These are phyloP conservation scores for Thalassoma bifasciatum DNA, from an alignment of 2,113 vertebrate species.

Conservation along the genomic window DNA sequence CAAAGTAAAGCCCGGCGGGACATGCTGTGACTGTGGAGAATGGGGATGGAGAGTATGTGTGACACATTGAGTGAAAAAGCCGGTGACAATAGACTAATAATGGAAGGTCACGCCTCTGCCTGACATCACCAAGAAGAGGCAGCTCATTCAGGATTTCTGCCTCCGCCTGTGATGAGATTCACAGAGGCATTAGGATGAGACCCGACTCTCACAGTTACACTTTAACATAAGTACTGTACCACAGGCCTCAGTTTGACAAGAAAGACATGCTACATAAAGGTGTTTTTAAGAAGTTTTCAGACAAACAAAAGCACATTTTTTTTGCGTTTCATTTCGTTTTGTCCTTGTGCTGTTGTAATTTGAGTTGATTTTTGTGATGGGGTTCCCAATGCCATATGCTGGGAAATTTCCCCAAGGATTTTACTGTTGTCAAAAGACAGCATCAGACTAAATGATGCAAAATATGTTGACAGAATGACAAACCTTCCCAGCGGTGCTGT, in stretches of 20 bases:
- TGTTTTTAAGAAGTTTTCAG: constrained; percentile 1
- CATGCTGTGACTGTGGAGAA: constrained; percentile 70
- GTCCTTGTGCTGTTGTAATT: constrained; percentile 9
- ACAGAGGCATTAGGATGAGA: constrained; percentile 42
- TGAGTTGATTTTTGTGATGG: constrained; percentile 2
- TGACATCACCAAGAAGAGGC: constrained; percentile 53
- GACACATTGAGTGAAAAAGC: constrained; percentile 74
- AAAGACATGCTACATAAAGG: constrained; percentile 20
- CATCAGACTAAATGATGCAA: constrained; percentile 58
- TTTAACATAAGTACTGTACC: constrained; percentile 21
- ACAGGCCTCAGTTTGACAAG: constrained; percentile 16
- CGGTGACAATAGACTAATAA: constrained; percentile 73
- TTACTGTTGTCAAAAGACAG: constrained; percentile 40
- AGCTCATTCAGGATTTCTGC: constrained; percentile 61
- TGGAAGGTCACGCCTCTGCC: constrained; percentile 69
- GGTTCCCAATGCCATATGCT: constrained; percentile 39
- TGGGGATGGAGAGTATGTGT: constrained; percentile 66
- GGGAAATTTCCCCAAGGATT: constrained; percentile 57
- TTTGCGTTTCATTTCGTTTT: constrained; percentile 18
- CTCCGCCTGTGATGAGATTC: constrained; percentile 36
- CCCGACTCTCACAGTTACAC: constrained; percentile 15
- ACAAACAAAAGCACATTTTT: constrained; percentile 13
- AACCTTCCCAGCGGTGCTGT: constrained; percentile 28
- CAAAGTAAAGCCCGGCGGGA: constrained; percentile 64
- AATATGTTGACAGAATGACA: constrained; percentile 46